phyloP scores from a whole-genome alignment of 2,888 invertebrate species.

The Metalampra italica region DNA sequence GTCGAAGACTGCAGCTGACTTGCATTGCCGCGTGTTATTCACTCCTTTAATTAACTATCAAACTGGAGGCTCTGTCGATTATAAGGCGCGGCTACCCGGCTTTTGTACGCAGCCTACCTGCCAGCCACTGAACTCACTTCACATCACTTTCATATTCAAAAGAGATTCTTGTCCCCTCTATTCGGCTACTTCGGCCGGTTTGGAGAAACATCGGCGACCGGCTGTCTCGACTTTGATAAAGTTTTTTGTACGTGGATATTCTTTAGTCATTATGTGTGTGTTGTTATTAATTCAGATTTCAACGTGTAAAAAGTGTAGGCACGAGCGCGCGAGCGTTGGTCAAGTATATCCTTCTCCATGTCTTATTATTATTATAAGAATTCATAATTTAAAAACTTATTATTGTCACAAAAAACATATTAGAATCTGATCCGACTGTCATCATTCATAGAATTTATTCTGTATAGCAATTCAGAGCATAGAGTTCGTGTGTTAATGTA shows the following conservation, averaged over 20 bases:
- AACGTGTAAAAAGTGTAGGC: constrained; percentile 25
- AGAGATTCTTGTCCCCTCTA: constrained; percentile 11
- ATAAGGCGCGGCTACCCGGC: constrained; percentile 69
- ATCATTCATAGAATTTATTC: neutral
- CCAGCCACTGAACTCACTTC: constrained; percentile 20
- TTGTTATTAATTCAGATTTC: constrained; percentile 39
- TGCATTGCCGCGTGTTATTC: constrained; percentile 68
- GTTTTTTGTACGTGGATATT: constrained; percentile 50
- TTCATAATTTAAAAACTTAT: neutral
- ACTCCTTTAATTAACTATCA: constrained; percentile 76
- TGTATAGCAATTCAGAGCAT: neutral
- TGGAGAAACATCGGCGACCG: constrained; percentile 49
- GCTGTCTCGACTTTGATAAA: constrained; percentile 65
- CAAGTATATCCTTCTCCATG: neutral
- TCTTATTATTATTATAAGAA: neutral
- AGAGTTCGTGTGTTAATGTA: neutral
- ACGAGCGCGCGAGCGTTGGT: neutral
- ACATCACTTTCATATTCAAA: constrained; percentile 6
- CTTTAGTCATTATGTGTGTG: constrained; percentile 33
- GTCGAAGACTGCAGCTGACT: constrained; percentile 69
- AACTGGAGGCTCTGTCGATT: constrained; percentile 71
- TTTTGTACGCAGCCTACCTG: constrained; percentile 54
- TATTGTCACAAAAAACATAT: neutral
- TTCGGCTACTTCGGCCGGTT: constrained; percentile 25
- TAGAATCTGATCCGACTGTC: neutral